Evolutionary conservation across 2,113 vertebrate species (phyloP), one percentile per base, ranked within the genome.

Genomic region (Solenodon paradoxus): DNA sequence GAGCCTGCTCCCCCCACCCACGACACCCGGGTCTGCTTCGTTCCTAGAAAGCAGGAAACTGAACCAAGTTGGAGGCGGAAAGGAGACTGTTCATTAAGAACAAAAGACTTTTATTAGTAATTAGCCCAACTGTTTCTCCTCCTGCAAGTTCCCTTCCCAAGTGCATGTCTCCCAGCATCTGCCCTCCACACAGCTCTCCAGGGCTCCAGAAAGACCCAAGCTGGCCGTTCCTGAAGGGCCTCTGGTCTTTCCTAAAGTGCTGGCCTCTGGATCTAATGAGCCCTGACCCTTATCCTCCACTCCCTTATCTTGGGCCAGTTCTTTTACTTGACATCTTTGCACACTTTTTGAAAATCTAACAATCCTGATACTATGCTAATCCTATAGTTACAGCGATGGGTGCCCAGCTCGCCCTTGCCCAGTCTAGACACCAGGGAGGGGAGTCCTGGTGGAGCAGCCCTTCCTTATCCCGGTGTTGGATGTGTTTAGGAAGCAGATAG

Each of bases 71-170:
- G 88, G 93, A 86, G 95, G 79, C 0, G 10, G 84, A 68, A 94
- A 95, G 87, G 83, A 97, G 89, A 53, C 30, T 77, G 93, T 89
- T 97, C 86, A 77, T 96, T 97, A 96, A 87, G 81, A 96, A 92
- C 72, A 90, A 84, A 97, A 90, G 88, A 72, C 19, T 2, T 82
- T 95, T 94, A 92, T 96, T 92, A 95, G 86, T 93, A 93, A 95
- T 93, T 96, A 95, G 90, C 49, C 55, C 68, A 61, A 40, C 32
- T 24, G 66, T 42, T 38, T 75, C 55, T 61, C 68, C 55, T 28
- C 9, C 1, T 0, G 26, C 80, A 51, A 19, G 8, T 3, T n/a
- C 38, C 47, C 49, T 88, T 88, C 53, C 71, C 49, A 45, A 45
- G 53, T 16, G 22, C 42, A 35, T 0, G 11, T 26, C 40, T 80